Evolutionary conservation across 2,888 invertebrate species (phyloP).

Genomic region (Eristalis pertinax): DNA sequence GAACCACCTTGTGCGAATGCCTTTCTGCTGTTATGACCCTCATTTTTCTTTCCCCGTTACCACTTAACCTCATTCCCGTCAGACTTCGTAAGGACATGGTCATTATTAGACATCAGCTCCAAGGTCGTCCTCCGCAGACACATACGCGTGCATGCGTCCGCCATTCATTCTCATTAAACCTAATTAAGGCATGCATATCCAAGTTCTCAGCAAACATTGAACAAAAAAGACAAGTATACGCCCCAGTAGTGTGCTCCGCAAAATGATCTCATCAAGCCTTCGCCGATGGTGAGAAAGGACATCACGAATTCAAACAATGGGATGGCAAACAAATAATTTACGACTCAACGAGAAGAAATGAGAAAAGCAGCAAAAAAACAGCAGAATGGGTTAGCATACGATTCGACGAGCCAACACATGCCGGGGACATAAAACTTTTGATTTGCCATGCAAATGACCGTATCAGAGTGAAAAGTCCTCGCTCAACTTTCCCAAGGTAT

Average conservation of each 20-base stretch:
- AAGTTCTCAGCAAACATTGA: neutral
- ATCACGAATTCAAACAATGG: neutral
- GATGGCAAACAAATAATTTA: neutral
- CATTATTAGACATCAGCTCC: neutral
- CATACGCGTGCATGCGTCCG: neutral
- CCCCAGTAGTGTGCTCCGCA: neutral
- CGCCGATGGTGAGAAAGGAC: neutral
- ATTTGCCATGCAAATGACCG: slow-evolving; percentile 14
- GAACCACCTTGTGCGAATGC: too few relatives aligned
- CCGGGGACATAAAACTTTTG: slow-evolving; percentile 23
- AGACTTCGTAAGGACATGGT: too few relatives aligned
- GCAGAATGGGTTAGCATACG: neutral
- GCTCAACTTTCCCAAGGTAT: neutral
- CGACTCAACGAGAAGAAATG: neutral
- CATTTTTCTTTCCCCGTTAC: too few relatives aligned
- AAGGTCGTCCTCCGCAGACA: neutral
- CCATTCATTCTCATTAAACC: neutral
- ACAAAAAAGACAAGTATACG: neutral
- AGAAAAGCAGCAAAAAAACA: neutral
- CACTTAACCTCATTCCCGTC: too few relatives aligned
- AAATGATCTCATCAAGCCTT: neutral
- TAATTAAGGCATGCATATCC: neutral
- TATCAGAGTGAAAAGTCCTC: neutral
- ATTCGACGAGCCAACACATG: neutral
- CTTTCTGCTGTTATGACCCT: too few relatives aligned